Conservation (phyloP, 1,140 invertebrate species). For the Coenobita brevimanus region DNA sequence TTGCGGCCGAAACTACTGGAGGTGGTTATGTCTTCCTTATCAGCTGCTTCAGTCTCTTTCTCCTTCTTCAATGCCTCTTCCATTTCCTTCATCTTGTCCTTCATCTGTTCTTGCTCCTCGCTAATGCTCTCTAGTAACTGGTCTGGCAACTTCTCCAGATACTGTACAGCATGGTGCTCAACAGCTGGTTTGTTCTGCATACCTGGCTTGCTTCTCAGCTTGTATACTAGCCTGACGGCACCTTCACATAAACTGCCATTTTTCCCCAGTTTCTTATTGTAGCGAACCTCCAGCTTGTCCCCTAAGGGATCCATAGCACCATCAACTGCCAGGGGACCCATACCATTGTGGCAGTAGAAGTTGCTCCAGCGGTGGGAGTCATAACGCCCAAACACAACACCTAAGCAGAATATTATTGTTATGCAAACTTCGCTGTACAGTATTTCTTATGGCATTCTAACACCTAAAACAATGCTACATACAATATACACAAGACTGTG, state of each 20-base stretch:
- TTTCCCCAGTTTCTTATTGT: conserved; percentile 37
- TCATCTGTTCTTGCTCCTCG: not conserved
- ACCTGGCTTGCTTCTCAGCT: not conserved
- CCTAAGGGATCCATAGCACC: not conserved
- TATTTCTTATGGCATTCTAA: too few relatives aligned
- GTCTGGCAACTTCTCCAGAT: conserved; percentile 34
- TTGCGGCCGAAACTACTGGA: conserved; percentile 38
- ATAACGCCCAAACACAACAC: conserved; percentile 46
- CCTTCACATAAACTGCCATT: conserved; percentile 11
- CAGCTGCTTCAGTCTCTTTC: conserved; percentile 4
- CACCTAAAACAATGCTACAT: too few relatives aligned
- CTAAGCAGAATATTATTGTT: not conserved
- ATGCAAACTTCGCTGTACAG: too few relatives aligned
- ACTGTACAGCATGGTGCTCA: conserved; percentile 28
- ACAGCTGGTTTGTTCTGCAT: not conserved
- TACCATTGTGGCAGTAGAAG: conserved; percentile 35
- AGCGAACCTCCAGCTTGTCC: conserved; percentile 40
- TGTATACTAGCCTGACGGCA: conserved; percentile 41
- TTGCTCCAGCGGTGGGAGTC: conserved; percentile 36
- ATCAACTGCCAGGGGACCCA: not conserved
- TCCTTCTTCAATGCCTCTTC: conserved; percentile 24
- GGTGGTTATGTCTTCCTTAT: not conserved
- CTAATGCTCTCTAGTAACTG: conserved; percentile 3
- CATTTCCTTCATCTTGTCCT: not conserved
- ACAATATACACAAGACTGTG: too few relatives aligned